A percentile compares a stretch with the other conserved stretches of the same genome.
These are phyloP conservation scores for Drosophila falleni DNA, from an alignment of 2,888 invertebrate species.

Conservation along the genomic window DNA sequence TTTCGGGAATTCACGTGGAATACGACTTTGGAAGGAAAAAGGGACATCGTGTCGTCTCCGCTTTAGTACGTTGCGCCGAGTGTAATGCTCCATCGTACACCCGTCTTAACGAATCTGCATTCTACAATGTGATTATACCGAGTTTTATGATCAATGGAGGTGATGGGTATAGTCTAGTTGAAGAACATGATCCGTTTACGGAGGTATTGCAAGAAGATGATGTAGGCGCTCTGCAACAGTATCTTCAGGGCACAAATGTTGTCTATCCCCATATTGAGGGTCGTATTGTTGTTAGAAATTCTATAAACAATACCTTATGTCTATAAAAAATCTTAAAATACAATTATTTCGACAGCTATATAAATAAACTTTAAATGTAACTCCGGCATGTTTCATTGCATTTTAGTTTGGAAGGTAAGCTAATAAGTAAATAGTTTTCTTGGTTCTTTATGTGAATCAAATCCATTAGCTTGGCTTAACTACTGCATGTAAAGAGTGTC, in stretches of 20 bases:
- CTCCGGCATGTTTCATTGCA: neutral
- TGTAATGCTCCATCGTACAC: constrained; percentile 88
- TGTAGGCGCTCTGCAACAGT: constrained; percentile 87
- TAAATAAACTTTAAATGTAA: neutral
- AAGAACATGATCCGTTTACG: constrained; percentile 38
- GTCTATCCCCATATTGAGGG: constrained; percentile 89
- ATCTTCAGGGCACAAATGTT: constrained; percentile 87
- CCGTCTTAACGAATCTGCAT: constrained; percentile 86
- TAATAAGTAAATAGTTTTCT: neutral
- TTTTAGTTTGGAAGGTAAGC: neutral
- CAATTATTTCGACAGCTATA: neutral
- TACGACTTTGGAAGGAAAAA: constrained; percentile 89
- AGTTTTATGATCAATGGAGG: constrained; percentile 91
- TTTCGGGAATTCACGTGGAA: constrained; percentile 90
- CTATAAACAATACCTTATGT: neutral
- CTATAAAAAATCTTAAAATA: neutral
- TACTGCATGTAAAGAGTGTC: neutral
- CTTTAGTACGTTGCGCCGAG: constrained; percentile 88
- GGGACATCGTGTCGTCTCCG: constrained; percentile 89
- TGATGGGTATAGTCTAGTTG: constrained; percentile 87
- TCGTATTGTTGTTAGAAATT: constrained; percentile 86
- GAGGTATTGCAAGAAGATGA: constrained; percentile 86
- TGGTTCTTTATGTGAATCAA: neutral
- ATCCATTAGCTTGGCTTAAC: neutral
- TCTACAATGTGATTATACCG: constrained; percentile 90